A percentile compares a stretch with the other conserved stretches of the same genome.
Evolutionary conservation across 2,113 vertebrate genomes (phyloP).

Genomic region (Taxidea taxus): DNA sequence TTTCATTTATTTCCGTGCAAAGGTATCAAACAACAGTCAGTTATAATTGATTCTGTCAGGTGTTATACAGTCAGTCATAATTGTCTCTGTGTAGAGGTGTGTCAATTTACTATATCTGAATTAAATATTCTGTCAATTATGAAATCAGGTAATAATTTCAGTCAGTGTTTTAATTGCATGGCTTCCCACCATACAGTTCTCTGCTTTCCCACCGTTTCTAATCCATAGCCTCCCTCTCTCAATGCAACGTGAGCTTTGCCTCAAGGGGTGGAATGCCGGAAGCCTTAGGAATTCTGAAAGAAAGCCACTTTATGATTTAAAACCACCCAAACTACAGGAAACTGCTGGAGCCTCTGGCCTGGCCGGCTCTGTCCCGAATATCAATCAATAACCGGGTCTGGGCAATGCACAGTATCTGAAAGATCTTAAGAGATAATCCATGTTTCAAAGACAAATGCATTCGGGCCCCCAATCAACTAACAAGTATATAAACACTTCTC

Average conservation of each 20-base stretch:
- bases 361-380: slow-evolving; percentile 37
- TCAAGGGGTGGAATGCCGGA: slow-evolving; percentile 21
- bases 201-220: slow-evolving; percentile 76
- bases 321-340: slow-evolving; percentile 53
- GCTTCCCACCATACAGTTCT: slow-evolving; percentile 77
- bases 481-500: slow-evolving; percentile 21
- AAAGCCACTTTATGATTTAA: slow-evolving; percentile 56
- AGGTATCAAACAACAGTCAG: slow-evolving; percentile 91
- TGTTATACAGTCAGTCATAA: slow-evolving; percentile 90
- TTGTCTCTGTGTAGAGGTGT: slow-evolving; percentile 90
- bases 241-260: slow-evolving; percentile 74
- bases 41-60: slow-evolving; percentile 91
- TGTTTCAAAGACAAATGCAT: slow-evolving; percentile 49
- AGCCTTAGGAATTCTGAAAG: slow-evolving; percentile 70
- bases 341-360: slow-evolving; percentile 57
- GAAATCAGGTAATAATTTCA: slow-evolving; percentile 87
- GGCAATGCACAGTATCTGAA: background rate
- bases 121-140: slow-evolving; percentile 90
- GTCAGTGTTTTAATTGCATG: slow-evolving; percentile 82
- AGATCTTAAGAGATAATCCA: slow-evolving; percentile 41
- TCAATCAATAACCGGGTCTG: background rate
- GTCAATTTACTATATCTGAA: slow-evolving; percentile 89
- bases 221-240: slow-evolving; percentile 80
- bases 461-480: slow-evolving; percentile 10
- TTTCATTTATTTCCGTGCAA: slow-evolving; percentile 88